Percentiles rank a stretch among this genome's conserved stretches.
phyloP scores from a whole-genome alignment of 2,113 vertebrate genomes.

The Anser brachyrhynchus region DNA sequence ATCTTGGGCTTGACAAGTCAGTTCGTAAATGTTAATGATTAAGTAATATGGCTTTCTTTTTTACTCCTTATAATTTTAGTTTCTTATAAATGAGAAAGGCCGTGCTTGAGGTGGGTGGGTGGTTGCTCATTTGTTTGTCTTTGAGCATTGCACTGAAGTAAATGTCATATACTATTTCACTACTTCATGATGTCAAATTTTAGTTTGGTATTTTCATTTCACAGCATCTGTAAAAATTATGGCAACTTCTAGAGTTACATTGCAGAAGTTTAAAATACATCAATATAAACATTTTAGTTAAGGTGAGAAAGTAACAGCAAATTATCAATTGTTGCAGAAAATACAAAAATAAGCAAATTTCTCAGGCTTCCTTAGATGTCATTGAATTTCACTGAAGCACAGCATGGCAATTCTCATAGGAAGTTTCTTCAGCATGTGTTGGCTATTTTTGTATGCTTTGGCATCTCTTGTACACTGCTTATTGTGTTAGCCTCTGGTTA shows the following conservation, averaged over 20 bases:
- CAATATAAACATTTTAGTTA: not conserved
- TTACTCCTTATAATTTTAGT: not conserved
- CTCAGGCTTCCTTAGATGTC: not conserved
- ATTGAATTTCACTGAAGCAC: not conserved
- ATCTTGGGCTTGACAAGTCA: not conserved
- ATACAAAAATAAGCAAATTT: not conserved
- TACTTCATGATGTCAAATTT: not conserved
- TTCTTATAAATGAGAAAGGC: not conserved
- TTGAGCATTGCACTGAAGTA: not conserved
- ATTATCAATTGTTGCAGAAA: not conserved
- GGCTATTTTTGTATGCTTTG: not conserved
- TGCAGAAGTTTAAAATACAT: not conserved
- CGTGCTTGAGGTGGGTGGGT: not conserved
- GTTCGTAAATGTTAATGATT: not conserved
- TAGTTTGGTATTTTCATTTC: constrained; percentile 1
- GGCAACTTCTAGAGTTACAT: not conserved
- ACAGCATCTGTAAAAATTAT: not conserved
- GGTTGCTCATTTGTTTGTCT: not conserved
- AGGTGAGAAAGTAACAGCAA: not conserved
- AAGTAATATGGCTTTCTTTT: not conserved
- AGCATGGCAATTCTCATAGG: not conserved
- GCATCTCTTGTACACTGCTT: not conserved
- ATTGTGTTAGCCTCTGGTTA: not conserved
- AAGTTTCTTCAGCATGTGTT: constrained; percentile 23
- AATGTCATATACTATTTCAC: not conserved